phyloP scores from a whole-genome alignment of 2,888 invertebrate species.

The Drosophila merina region DNA sequence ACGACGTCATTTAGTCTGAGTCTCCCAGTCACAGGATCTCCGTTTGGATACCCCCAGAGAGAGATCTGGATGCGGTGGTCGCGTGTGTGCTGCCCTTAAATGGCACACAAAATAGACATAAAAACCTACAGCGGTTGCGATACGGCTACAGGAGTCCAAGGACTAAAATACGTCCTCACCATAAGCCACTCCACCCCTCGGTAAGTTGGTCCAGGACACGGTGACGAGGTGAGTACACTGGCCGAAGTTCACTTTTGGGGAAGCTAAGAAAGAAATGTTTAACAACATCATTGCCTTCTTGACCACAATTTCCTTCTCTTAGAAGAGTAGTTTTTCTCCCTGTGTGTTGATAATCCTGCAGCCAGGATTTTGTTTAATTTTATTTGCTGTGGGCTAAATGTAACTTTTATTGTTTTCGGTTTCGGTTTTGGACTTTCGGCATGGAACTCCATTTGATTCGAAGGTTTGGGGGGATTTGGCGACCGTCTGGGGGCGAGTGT shows the following conservation, averaged over 20 bases:
- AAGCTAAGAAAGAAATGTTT: neutral
- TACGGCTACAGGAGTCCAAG: constrained; percentile 24
- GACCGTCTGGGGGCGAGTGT: constrained; percentile 44
- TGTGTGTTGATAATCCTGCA: constrained; percentile 19
- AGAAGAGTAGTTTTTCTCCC: neutral
- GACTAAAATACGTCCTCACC: constrained; percentile 7
- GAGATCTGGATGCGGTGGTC: constrained; percentile 30
- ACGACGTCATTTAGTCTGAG: constrained; percentile 79
- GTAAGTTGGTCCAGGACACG: constrained; percentile 44
- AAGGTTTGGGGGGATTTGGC: constrained; percentile 27
- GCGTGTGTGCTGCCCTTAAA: constrained; percentile 75
- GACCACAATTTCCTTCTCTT: neutral
- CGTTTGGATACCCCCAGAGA: constrained; percentile 17
- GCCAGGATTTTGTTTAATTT: constrained; percentile 74
- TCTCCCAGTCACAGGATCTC: constrained; percentile 17
- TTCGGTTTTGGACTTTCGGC: constrained; percentile 70
- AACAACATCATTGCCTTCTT: neutral
- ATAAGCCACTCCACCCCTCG: constrained; percentile 8
- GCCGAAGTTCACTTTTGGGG: neutral
- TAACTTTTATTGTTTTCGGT: constrained; percentile 78
- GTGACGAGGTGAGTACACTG: constrained; percentile 49
- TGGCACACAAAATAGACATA: constrained; percentile 80
- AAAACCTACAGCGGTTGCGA: constrained; percentile 55
- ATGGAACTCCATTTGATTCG: constrained; percentile 56
- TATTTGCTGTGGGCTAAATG: constrained; percentile 74